These are phyloP conservation scores for Cyphomyrus plagiostoma DNA, from an alignment of 2,113 vertebrate species.

Conservation along the genomic window DNA sequence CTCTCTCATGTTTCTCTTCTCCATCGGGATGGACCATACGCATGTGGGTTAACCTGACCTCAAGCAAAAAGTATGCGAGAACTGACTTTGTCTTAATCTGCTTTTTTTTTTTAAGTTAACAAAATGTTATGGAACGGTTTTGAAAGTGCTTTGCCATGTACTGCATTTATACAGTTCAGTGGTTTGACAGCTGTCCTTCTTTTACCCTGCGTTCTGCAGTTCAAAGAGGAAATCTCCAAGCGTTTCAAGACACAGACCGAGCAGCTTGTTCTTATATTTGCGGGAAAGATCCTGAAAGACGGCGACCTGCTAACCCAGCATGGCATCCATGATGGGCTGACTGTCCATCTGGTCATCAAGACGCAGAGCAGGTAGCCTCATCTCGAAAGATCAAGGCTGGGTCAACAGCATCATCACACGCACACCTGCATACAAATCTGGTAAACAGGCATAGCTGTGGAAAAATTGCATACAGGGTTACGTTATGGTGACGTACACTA, in stretches of 20 bases:
- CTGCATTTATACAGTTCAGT: background rate
- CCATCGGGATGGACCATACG: background rate
- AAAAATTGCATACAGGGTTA: background rate
- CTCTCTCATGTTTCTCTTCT: background rate
- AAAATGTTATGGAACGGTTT: background rate
- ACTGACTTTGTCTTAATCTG: background rate
- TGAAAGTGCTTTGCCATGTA: background rate
- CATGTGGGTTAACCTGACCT: background rate
- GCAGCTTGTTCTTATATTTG: slow-evolving; percentile 98
- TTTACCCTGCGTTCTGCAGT: slow-evolving; percentile 53
- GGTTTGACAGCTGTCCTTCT: background rate
- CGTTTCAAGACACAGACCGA: slow-evolving; percentile 96
- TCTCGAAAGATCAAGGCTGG: background rate
- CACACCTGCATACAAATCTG: background rate
- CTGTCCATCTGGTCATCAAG: slow-evolving; percentile 98
- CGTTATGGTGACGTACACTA: background rate
- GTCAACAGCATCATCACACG: background rate
- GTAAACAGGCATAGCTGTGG: background rate
- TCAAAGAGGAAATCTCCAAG: slow-evolving; percentile 96
- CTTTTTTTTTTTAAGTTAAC: background rate
- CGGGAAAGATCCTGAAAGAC: slow-evolving; percentile 98
- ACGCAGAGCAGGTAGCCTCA: slow-evolving; percentile 44
- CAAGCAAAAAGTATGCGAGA: background rate
- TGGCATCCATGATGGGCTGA: slow-evolving; percentile 95
- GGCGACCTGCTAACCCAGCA: slow-evolving; percentile 90